Evolutionary conservation across 2,888 invertebrate species (phyloP), one percentile per base, ranked within the genome.

Genomic region (Sericinus montela): DNA sequence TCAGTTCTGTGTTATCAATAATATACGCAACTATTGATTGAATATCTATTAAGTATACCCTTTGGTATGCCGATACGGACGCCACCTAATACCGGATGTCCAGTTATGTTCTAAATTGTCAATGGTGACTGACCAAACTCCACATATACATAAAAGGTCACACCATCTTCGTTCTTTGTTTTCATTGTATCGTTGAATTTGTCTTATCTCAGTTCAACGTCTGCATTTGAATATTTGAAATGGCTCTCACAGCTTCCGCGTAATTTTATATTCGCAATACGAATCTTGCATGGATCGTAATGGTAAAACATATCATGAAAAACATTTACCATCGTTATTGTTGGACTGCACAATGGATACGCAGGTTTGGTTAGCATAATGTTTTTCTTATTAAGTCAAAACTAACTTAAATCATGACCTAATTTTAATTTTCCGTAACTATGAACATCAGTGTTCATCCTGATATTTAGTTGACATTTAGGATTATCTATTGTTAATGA

Each of bases 171-270:
- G 25, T 44, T 40, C 56, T 53, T 57, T 58, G 61, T 59, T 57
- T 53, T 46, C 47, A 51, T 59, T 55, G 59, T 56, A 60, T 64
- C 62, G 65, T 66, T 67, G 64, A 66, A 64, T 67, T 65, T 56
- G 57, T 62, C 59, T 65, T 74, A 72, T 70, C 66, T 65, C 34
- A 14, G 16, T 16, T 51, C 55, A 57, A 59, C 60, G 57, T 61
- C 10, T 60, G 51, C 62, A 70, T 71, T 70, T 72, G 65, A 72
- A 74, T 71, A 70, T 65, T 62, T 64, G 63, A 63, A 67, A 62
- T 56, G 56, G 60, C 13, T 49, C 50, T 35, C 48, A 34, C 45
- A 35, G 52, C 64, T 68, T 72, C 70, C 67, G 65, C 58, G 56
- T 62, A 41, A 45, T 57, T 51, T 55, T 44, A 48, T 39, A 55